Evolutionary conservation across 2,113 vertebrate species (phyloP), one percentile per base, ranked within the genome.

Genomic region (Xenotilapia leptura): DNA sequence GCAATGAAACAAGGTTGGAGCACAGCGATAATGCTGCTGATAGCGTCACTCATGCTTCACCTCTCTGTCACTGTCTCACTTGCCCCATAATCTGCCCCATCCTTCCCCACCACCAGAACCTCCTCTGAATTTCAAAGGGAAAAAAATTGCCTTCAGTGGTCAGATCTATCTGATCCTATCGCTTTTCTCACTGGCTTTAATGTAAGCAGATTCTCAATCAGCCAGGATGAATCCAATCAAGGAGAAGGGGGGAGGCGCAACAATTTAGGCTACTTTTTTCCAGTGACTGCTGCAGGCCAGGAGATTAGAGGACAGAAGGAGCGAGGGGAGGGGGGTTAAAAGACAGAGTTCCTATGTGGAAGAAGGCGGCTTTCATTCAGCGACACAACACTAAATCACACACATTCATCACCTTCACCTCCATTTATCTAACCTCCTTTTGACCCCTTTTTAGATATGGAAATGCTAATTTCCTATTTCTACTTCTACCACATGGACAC

Each of bases 181-280:
- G 89, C 38, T 33, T 45, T 60, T 73, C 58, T 73, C 49, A 7
- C 79, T 86, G 88, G 82, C 94, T 93, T 93, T 90, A 95, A 96
- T 90, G 90, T 95, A 94, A 95, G 93, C 95, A 94, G 87, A 94
- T 94, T 94, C 93, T 92, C 93, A 93, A 95, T 96, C 93, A 94
- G 89, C 83, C 42, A 31, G 84, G 90, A 94, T 94, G 92, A 95
- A 95, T 95, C 94, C 94, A 95, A 95, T 96, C 94, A 95, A 88
- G 87, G 83, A 62, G 58, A 92, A 79, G 89, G 86, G 86, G 86
- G 85, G 92, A 83, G 87, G 88, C 36, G 81, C 91, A 91, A 94
- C 92, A 95, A 96, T 96, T 92, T 95, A 91, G 94, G 93, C 91
- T 94, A 93, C 90, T 95, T 94, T 65, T 95, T 94, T 86, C 92